A percentile compares a stretch with the other conserved stretches of the same genome.
Evolutionary conservation across 1,140 invertebrate species (phyloP).

Genomic region (Neodiprion pinetum): DNA sequence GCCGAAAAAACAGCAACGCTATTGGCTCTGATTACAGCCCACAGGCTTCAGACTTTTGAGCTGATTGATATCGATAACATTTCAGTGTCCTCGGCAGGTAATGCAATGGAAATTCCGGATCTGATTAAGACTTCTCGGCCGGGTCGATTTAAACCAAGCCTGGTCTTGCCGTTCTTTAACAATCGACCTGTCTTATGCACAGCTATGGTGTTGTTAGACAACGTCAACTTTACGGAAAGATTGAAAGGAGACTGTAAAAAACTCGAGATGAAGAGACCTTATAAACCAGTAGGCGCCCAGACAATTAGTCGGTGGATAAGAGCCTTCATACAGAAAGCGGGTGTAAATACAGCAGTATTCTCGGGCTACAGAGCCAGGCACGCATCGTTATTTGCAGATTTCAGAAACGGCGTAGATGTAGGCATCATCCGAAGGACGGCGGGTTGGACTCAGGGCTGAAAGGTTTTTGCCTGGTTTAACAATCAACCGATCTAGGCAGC

Average conservation of each 20-base stretch:
- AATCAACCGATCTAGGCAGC: conserved; percentile 5
- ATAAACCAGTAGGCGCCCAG: neutral
- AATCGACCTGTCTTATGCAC: conserved; percentile 16
- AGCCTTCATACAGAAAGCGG: neutral
- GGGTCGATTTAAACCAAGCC: conserved; percentile 12
- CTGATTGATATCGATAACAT: conserved; percentile 28
- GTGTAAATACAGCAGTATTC: conserved; percentile 17
- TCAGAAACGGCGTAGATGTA: conserved; percentile 11
- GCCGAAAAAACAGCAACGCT: conserved; percentile 20
- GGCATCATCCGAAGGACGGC: conserved; percentile 17
- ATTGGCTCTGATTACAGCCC: conserved; percentile 21
- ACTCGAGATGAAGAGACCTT: neutral
- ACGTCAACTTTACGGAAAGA: conserved; percentile 11
- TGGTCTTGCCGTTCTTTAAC: conserved; percentile 19
- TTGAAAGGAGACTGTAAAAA: conserved; percentile 1
- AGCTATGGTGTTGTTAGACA: conserved; percentile 3
- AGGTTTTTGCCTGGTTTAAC: conserved; percentile 16
- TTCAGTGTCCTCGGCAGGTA: neutral
- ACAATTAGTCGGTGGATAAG: conserved; percentile 22
- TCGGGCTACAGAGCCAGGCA: conserved; percentile 14
- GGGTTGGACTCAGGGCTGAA: conserved; percentile 13
- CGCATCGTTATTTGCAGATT: conserved; percentile 16
- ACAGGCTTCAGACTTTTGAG: conserved; percentile 26
- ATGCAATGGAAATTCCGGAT: conserved; percentile 21
- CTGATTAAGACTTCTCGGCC: conserved; percentile 21